A percentile compares a stretch with the other conserved stretches of the same genome.
phyloP scores from a whole-genome alignment of 1,140 invertebrate genomes.

The Plectrocnemia conspersa region DNA sequence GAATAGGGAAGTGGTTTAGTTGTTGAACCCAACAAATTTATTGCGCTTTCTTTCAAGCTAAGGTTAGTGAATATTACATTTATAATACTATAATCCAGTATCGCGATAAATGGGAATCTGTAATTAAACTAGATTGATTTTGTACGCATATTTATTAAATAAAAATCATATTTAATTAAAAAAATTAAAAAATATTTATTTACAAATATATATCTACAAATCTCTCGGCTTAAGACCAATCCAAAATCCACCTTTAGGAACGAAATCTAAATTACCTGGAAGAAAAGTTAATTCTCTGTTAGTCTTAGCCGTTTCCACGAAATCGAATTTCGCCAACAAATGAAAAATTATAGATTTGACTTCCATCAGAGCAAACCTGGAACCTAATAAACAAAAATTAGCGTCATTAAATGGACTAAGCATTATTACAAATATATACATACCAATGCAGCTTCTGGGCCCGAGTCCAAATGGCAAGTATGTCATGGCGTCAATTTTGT shows the following conservation, averaged over 20 bases:
- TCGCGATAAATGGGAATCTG: too few relatives aligned
- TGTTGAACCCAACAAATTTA: too few relatives aligned
- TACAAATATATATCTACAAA: neutral
- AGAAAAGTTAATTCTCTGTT: constrained; percentile 23
- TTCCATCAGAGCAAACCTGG: constrained; percentile 2
- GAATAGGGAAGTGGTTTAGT: too few relatives aligned
- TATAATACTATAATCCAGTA: too few relatives aligned
- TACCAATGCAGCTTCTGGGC: constrained; percentile 56
- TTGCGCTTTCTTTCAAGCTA: too few relatives aligned
- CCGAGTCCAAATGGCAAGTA: constrained; percentile 58
- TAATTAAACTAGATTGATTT: too few relatives aligned
- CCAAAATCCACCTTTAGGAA: neutral
- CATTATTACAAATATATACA: constrained; percentile 4
- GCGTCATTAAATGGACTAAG: neutral
- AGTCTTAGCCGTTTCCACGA: constrained; percentile 37
- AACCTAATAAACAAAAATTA: neutral
- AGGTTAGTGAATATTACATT: too few relatives aligned
- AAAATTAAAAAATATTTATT: neutral
- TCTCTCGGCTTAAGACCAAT: neutral
- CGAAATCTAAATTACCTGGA: neutral
- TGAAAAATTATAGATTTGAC: constrained; percentile 2
- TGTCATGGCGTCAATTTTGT: constrained; percentile 36
- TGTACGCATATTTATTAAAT: too few relatives aligned
- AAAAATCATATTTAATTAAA: neutral
- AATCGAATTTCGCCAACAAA: constrained; percentile 33